Evolutionary conservation across 2,888 invertebrate genomes (phyloP).

Genomic region (Argyresthia goedartella): DNA sequence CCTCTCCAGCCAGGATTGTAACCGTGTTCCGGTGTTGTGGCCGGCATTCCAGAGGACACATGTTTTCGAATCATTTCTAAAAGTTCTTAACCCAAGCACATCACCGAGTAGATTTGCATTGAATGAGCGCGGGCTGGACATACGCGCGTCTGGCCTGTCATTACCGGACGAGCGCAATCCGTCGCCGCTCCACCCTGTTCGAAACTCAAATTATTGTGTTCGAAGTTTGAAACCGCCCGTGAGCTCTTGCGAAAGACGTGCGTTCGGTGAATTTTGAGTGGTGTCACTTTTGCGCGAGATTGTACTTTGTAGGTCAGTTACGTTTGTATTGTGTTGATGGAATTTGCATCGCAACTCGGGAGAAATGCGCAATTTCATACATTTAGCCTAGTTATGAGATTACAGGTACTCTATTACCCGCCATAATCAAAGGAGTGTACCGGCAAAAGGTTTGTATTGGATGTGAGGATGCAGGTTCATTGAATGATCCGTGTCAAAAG

Average conservation of each 20-base stretch:
- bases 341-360: too few relatives aligned
- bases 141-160: slow-evolving; percentile 51
- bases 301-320: slow-evolving; percentile 13
- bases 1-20: too few relatives aligned
- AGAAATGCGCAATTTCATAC: too few relatives aligned
- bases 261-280: slow-evolving; percentile 17
- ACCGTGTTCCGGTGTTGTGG: too few relatives aligned
- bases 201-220: slow-evolving; percentile 59
- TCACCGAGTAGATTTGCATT: slow-evolving; percentile 48
- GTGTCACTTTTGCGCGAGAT: slow-evolving; percentile 6
- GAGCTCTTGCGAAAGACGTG: slow-evolving; percentile 15
- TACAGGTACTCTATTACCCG: too few relatives aligned
- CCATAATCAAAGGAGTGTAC: too few relatives aligned
- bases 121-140: slow-evolving; percentile 64
- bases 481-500: too few relatives aligned
- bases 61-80: slow-evolving; percentile 34
- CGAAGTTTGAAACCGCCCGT: slow-evolving; percentile 17
- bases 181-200: slow-evolving; percentile 47
- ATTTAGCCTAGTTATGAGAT: too few relatives aligned
- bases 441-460: too few relatives aligned
- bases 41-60: too few relatives aligned
- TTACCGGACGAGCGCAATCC: slow-evolving; percentile 55
- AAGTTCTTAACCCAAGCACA: slow-evolving; percentile 23
- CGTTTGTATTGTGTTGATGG: background rate
- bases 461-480: too few relatives aligned